A percentile compares a stretch with the other conserved stretches of the same genome.
Evolutionary conservation across 2,888 invertebrate species (phyloP).

Genomic region (Hemaris fuciformis): DNA sequence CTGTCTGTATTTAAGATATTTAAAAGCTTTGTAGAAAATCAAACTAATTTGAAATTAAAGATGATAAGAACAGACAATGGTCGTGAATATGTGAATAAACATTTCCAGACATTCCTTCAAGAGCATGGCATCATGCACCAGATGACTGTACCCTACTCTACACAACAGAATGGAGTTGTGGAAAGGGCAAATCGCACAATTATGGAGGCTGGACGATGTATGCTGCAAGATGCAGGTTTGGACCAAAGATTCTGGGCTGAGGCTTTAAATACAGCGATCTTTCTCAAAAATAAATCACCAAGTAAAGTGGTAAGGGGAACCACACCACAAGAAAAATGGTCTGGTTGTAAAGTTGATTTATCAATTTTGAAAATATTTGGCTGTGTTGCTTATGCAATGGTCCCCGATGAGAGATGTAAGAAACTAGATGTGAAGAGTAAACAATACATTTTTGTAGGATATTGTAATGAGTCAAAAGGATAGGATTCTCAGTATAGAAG

Average conservation of each 20-base stretch:
- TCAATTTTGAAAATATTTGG: slow-evolving; percentile 19
- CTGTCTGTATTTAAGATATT: slow-evolving; percentile 11
- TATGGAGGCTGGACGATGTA: no score
- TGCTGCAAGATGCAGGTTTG: no score
- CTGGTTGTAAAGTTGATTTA: slow-evolving; percentile 13
- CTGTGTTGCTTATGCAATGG: slow-evolving; percentile 12
- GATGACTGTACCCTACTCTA: no score
- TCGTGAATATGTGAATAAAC: slow-evolving; percentile 13
- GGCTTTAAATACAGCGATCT: slow-evolving; percentile 13
- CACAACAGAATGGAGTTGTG: no score
- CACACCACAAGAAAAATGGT: slow-evolving; percentile 17
- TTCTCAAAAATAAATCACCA: neutral
- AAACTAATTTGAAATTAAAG: slow-evolving; percentile 13
- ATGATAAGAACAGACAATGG: slow-evolving; percentile 16
- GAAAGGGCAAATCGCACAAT: no score
- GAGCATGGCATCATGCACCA: no score
- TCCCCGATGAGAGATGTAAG: slow-evolving; percentile 13
- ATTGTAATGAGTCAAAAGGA: slow-evolving; percentile 27
- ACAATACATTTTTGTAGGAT: slow-evolving; percentile 21
- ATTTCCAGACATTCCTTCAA: no score
- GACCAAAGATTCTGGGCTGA: no score
- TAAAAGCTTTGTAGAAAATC: slow-evolving; percentile 13
- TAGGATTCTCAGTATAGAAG: slow-evolving; percentile 17
- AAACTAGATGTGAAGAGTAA: slow-evolving; percentile 17
- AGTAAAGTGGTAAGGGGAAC: no score